Base-by-base conservation (phyloP, 2,113 vertebrate species). In the Glareola pratincola region DNA sequence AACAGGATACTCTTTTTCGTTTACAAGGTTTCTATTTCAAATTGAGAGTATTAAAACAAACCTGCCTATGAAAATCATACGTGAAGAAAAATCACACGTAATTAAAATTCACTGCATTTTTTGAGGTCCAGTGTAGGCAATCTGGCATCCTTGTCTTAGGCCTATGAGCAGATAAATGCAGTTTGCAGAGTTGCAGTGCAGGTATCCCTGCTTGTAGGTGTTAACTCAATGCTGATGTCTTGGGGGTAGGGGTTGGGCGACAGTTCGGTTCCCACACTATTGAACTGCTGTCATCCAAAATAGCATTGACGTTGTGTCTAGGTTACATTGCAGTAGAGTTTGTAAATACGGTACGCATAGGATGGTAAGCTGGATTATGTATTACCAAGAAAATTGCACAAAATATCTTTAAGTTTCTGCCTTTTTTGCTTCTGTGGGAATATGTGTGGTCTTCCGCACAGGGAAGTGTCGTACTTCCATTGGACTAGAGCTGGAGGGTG, bases 261-360 rank as follows among this genome's bases (percentile, higher is more conserved):
- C 18, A 37, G 1, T n/a, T 90, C 18, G 43, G 21, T 76, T 75
- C 23, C 15, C 29, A 8, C 0, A 2, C 59, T 71, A 1, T 43
- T 39, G 20, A 24, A 24, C 29, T 72, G 8, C 39, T 67, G 57
- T 81, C 16, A 48, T 51, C 66, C 32, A 27, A 19, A 76, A 86
- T 60, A 24, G 3, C 6, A 34, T 32, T 76, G 41, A 12, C 20
- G 0, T 16, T 26, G 3, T 59, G 23, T 56, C 30, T 51, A 12
- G 18, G 26, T 69, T 66, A 24, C 12, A 5, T 36, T 36, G n/a
- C 29, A 84, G 29, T 47, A 36, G 39, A 14, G 53, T 51, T 75
- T 74, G 24, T 57, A 48, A 57, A 34, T 51, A 14, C 6, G 6
- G 6, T 72, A 14, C 17, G 1, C 0, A 0, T 9, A 50, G 37